A percentile compares a stretch with the other conserved stretches of the same genome.
Evolutionary conservation across 2,113 vertebrate genomes (phyloP).

Genomic region (Scomber colias): DNA sequence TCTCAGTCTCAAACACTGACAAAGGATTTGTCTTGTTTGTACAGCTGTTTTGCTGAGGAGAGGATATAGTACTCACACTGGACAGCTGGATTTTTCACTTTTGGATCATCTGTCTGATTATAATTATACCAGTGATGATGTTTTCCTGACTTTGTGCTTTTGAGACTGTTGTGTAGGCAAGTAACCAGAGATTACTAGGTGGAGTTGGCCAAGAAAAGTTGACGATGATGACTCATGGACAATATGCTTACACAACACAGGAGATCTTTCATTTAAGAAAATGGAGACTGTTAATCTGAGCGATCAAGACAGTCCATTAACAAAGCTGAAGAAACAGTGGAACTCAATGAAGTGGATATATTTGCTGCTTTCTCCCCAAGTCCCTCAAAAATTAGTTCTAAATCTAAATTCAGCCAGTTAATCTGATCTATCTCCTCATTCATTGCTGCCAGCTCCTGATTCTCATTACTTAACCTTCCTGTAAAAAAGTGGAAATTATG

Average conservation of each 20-base stretch:
- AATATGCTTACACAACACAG: background rate
- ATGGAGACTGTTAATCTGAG: background rate
- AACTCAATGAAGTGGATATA: background rate
- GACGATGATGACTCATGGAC: background rate
- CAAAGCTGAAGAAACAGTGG: background rate
- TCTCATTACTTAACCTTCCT: background rate
- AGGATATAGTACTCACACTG: too few relatives aligned
- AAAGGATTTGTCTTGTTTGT: too few relatives aligned
- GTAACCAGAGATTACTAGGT: background rate
- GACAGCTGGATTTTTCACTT: too few relatives aligned
- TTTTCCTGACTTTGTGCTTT: constrained; percentile 1
- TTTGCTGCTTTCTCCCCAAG: background rate
- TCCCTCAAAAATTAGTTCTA: background rate
- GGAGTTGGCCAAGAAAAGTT: background rate
- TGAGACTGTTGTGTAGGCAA: background rate
- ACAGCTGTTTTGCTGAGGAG: too few relatives aligned
- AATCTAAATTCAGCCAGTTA: background rate
- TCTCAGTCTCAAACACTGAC: too few relatives aligned
- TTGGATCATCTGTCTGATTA: background rate
- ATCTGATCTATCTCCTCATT: background rate
- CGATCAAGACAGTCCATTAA: background rate
- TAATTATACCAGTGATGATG: background rate
- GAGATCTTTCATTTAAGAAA: background rate
- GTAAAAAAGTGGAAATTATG: background rate
- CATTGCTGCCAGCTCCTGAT: constrained; percentile 3